phyloP scores from a whole-genome alignment of 2,888 invertebrate species.

The Cerceris rybyensis region DNA sequence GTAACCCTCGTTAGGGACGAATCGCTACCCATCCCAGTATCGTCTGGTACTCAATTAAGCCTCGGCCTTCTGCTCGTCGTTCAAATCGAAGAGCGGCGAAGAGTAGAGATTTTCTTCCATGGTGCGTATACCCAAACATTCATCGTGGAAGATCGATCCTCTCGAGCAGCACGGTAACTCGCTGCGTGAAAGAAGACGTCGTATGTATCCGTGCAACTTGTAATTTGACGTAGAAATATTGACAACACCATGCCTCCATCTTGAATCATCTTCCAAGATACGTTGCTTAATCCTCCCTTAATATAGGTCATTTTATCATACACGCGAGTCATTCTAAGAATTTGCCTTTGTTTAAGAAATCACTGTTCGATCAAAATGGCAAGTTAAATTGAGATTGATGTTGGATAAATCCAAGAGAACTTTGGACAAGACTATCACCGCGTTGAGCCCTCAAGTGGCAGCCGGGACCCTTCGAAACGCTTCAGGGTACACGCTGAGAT shows the following conservation, averaged over 20 bases:
- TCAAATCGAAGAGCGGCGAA: slow-evolving; percentile 32
- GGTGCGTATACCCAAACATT: slow-evolving; percentile 25
- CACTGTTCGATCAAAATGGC: neutral
- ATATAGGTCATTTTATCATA: neutral
- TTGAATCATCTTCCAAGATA: neutral
- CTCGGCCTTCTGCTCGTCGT: slow-evolving; percentile 29
- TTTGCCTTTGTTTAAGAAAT: neutral
- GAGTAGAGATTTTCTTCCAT: slow-evolving; percentile 39
- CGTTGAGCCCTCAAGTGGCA: slow-evolving; percentile 65
- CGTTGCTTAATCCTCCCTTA: neutral
- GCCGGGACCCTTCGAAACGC: slow-evolving; percentile 58
- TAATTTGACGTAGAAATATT: slow-evolving; percentile 73
- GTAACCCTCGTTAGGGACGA: slow-evolving; percentile 57
- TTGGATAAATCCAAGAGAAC: slow-evolving; percentile 30
- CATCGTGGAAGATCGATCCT: slow-evolving; percentile 61
- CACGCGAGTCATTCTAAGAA: neutral
- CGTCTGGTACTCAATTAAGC: slow-evolving; percentile 67
- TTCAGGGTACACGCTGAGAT: slow-evolving; percentile 58
- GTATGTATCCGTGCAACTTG: slow-evolving; percentile 60
- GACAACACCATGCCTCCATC: slow-evolving; percentile 42
- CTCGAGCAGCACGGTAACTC: slow-evolving; percentile 48
- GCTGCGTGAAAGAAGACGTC: slow-evolving; percentile 64
- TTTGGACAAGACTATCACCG: slow-evolving; percentile 71
- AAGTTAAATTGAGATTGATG: neutral
- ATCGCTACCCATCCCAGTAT: slow-evolving; percentile 49